Evolutionary conservation across 2,888 invertebrate species (phyloP), one percentile per base, ranked within the genome.

Genomic region (Parthenolecanium corni): DNA sequence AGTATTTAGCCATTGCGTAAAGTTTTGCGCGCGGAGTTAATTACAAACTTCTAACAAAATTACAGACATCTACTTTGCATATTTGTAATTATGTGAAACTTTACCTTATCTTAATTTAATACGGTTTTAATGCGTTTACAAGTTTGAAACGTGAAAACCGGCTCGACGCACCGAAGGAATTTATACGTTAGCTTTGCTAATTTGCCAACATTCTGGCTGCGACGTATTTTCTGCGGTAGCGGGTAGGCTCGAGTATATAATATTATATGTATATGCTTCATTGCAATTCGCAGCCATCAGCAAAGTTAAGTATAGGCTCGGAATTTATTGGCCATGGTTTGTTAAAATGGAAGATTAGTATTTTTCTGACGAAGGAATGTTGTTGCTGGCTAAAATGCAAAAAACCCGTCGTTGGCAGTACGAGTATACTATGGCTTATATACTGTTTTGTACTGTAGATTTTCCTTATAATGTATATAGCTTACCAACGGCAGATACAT

Each of bases 51-150:
- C 61, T 16, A 61, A 49, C 40, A 49, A 51, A 61, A 49, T 61
- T 61, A 61, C 61, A 61, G 61, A 61, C 61, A 49, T 61, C 49
- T 51, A 61, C 61, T 61, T 61, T 61, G 61, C 61, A 61, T 61
- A 61, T 49, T 61, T 61, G 61, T 61, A 61, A 61, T 61, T 61
- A 61, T 61, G 51, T 51, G 51, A 61, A 61, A 61, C 61, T 61
- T 61, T 51, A 51, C 61, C 61, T 61, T 61, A 61, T 61, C 61
- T 61, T 61, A 61, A 61, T 61, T 61, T 61, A 61, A 61, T 61
- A 61, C 51, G 47, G 61, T 51, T 61, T 61, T 61, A 61, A 61
- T 61, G 51, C 40, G 61, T 61, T 61, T 47, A 61, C 61, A 61
- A 61, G 61, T 61, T 61, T 36, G 38, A 58, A 24, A 36, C 12